phyloP scores from a whole-genome alignment of 2,888 invertebrate genomes.

The Pristionchus maxplancki region DNA sequence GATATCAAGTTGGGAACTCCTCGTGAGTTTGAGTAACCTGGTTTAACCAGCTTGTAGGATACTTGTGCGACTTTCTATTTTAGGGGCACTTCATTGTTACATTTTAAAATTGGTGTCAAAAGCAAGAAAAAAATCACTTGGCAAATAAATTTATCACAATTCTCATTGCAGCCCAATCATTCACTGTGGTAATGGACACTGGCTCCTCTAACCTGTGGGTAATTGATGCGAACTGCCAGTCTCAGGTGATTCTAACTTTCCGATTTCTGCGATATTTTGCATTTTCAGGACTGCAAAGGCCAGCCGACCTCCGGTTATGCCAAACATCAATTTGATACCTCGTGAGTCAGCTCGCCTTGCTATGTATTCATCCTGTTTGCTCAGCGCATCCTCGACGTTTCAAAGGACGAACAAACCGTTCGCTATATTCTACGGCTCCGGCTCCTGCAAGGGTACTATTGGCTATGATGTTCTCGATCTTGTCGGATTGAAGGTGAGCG shows the following conservation, averaged over 20 bases:
- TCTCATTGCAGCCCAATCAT: conserved; percentile 59
- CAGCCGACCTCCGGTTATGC: conserved; percentile 20
- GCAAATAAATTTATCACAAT: too few relatives aligned
- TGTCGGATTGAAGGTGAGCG: conserved; percentile 1
- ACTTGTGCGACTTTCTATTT: conserved; percentile 19
- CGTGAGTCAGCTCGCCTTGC: too few relatives aligned
- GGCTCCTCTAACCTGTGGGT: conserved; percentile 74
- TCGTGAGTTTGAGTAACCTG: too few relatives aligned
- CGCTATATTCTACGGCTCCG: conserved; percentile 72
- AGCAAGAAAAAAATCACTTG: background rate
- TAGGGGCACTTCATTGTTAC: too few relatives aligned
- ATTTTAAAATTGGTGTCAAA: too few relatives aligned
- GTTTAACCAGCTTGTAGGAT: too few relatives aligned
- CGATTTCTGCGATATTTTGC: conserved; percentile 62
- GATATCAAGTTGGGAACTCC: conserved; percentile 72
- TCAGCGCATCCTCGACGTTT: conserved; percentile 63
- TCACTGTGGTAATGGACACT: conserved; percentile 70
- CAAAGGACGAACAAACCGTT: conserved; percentile 60
- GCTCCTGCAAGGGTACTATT: conserved; percentile 69
- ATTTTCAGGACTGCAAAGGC: conserved; percentile 55
- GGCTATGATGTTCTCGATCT: conserved; percentile 65
- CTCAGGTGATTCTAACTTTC: background rate
- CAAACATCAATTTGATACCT: conserved; percentile 40
- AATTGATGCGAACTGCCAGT: conserved; percentile 68
- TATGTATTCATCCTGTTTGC: too few relatives aligned